Conservation (phyloP, 2,888 invertebrate species). For the Carcina quercana region DNA sequence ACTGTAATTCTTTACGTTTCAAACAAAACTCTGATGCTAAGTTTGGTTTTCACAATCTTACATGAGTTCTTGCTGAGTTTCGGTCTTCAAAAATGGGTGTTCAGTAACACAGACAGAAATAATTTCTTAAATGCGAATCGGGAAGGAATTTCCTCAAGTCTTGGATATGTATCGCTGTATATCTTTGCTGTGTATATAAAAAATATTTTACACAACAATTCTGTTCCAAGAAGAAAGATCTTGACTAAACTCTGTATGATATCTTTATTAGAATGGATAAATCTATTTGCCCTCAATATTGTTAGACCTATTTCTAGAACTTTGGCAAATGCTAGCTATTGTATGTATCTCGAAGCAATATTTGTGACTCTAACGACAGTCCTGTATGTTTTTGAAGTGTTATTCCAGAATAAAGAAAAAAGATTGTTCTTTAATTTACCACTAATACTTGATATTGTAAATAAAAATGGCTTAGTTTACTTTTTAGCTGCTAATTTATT, state of each 20-base stretch:
- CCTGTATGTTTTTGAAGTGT: constrained; percentile 72
- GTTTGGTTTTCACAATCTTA: constrained; percentile 67
- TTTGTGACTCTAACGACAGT: constrained; percentile 71
- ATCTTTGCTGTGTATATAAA: constrained; percentile 82
- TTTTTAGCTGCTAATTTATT: constrained; percentile 89
- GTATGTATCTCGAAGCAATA: constrained; percentile 82
- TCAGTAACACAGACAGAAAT: constrained; percentile 71
- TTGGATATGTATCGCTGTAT: constrained; percentile 91
- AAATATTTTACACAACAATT: constrained; percentile 55
- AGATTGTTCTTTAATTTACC: constrained; percentile 46
- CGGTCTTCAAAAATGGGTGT: constrained; percentile 82
- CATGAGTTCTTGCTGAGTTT: constrained; percentile 79
- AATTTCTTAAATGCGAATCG: constrained; percentile 87
- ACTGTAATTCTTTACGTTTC: constrained; percentile 71
- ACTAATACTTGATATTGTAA: constrained; percentile 80
- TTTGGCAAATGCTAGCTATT: constrained; percentile 88
- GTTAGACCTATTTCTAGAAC: constrained; percentile 82
- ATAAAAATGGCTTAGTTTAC: constrained; percentile 87
- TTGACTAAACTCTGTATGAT: constrained; percentile 24
- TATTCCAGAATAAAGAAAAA: constrained; percentile 39
- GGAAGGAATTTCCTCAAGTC: constrained; percentile 90
- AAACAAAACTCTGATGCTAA: constrained; percentile 67
- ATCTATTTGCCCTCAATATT: constrained; percentile 59
- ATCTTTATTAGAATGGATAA: constrained; percentile 45
- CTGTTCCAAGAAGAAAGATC: constrained; percentile 25